Percentiles rank a stretch among this genome's conserved stretches.
Evolutionary conservation across 2,113 vertebrate genomes (phyloP).

Genomic region (Anolis sagrei): DNA sequence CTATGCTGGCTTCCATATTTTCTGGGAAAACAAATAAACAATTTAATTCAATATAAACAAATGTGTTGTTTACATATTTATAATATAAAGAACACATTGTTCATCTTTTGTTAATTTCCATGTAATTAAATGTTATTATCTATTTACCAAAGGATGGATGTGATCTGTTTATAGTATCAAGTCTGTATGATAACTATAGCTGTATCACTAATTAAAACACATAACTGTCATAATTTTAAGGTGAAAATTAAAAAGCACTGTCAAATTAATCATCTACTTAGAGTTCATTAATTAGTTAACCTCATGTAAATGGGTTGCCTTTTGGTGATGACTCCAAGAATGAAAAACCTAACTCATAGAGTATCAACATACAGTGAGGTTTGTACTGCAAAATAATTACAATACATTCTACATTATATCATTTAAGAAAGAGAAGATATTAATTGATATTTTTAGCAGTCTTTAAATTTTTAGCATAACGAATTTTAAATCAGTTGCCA

Average conservation of each 20-base stretch:
- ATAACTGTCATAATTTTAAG: slow-evolving; percentile 73
- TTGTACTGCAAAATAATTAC: slow-evolving; percentile 52
- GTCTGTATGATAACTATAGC: slow-evolving; percentile 62
- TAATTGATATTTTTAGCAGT: slow-evolving; percentile 38
- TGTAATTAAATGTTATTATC: slow-evolving; percentile 56
- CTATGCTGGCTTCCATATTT: slow-evolving; percentile 23
- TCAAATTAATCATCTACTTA: slow-evolving; percentile 78
- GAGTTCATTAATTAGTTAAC: slow-evolving; percentile 79
- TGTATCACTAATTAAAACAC: slow-evolving; percentile 70
- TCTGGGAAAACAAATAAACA: slow-evolving; percentile 16
- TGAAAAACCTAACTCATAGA: not conserved
- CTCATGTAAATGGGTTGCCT: slow-evolving; percentile 73
- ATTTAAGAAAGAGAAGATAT: slow-evolving; percentile 53
- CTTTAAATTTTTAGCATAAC: not conserved
- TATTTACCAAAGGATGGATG: slow-evolving; percentile 70
- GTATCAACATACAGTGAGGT: not conserved
- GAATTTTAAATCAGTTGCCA: slow-evolving; percentile 17
- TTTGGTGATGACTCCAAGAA: slow-evolving; percentile 70
- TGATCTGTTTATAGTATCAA: slow-evolving; percentile 71
- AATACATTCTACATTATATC: slow-evolving; percentile 64
- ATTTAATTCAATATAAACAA: slow-evolving; percentile 53
- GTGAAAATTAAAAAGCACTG: slow-evolving; percentile 75
- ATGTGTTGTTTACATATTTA: slow-evolving; percentile 46
- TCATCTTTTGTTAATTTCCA: slow-evolving; percentile 71
- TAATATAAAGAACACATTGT: slow-evolving; percentile 59